Percentiles rank a stretch among this genome's conserved stretches.
These are phyloP conservation scores for Climacteris rufus DNA, from an alignment of 2,113 vertebrate species.

Conservation along the genomic window DNA sequence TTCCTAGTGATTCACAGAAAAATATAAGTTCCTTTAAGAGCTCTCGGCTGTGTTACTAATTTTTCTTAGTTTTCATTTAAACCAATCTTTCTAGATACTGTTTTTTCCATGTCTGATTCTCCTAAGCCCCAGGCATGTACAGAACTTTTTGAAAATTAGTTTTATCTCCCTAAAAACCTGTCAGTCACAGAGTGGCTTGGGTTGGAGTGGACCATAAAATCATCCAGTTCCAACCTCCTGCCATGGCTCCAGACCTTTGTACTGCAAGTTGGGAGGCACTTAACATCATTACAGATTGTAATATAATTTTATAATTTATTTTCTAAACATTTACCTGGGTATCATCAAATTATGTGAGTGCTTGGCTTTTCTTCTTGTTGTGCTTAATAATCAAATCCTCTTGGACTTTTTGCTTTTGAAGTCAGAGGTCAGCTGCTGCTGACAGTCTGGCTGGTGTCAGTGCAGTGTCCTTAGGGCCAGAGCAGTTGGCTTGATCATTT, in stretches of 20 bases:
- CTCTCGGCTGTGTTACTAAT: not conserved
- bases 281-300: not conserved
- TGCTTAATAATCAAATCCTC: not conserved
- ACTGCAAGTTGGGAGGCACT: not conserved
- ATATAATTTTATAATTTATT: not conserved
- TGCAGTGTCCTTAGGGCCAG: not conserved
- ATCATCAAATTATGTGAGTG: not conserved
- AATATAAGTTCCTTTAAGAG: not conserved
- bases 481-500: not conserved
- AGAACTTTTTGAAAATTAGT: not conserved
- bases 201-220: not conserved
- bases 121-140: not conserved
- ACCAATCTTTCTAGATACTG: not conserved
- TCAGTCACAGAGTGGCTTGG: fast-evolving
- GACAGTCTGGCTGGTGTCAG: not conserved
- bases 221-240: not conserved
- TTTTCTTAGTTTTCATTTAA: not conserved
- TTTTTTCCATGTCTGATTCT: fast-evolving
- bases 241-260: not conserved
- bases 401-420: not conserved
- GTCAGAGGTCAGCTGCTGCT: not conserved
- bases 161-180: not conserved
- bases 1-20: not conserved
- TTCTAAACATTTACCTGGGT: not conserved
- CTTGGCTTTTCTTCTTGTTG: not conserved